Evolutionary conservation across 2,797 vertebrate genomes (phyloP).

Genomic region (Serranus cabrilla): DNA sequence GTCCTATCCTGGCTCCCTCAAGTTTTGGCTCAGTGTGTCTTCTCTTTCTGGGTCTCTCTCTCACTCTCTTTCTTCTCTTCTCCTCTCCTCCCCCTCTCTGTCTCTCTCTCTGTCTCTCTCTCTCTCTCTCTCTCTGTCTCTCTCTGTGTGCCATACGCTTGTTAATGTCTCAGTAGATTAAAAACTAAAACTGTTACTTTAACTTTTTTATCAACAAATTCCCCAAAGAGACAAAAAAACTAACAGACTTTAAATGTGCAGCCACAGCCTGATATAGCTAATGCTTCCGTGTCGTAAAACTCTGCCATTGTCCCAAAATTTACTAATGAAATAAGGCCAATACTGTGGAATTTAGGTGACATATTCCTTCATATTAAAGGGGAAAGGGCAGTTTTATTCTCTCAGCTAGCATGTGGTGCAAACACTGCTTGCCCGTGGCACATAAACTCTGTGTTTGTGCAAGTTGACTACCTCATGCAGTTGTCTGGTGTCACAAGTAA

Average conservation of each 20-base stretch:
- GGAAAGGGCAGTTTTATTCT: background rate
- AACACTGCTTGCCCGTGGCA: no score
- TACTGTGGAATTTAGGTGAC: background rate
- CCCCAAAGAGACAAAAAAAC: slow-evolving; percentile 5
- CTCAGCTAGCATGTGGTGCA: background rate
- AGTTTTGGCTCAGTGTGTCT: slow-evolving; percentile 56
- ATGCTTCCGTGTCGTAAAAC: background rate
- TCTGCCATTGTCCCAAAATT: background rate
- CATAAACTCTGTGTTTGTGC: no score
- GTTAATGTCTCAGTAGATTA: slow-evolving; percentile 5
- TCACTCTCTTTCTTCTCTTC: background rate
- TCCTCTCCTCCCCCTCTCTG: background rate
- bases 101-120: background rate
- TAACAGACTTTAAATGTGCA: background rate
- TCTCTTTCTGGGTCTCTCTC: slow-evolving; percentile 35
- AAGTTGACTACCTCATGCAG: no score
- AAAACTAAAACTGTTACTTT: background rate
- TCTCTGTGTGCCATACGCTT: background rate
- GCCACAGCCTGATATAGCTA: background rate
- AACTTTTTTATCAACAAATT: background rate
- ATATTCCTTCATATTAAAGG: background rate
- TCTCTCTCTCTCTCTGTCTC: background rate
- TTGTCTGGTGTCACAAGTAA: no score
- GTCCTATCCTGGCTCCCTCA: slow-evolving; percentile 43
- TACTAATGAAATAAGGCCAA: background rate